phyloP scores from a whole-genome alignment of 2,888 invertebrate genomes.

The Lottia gigantea region DNA sequence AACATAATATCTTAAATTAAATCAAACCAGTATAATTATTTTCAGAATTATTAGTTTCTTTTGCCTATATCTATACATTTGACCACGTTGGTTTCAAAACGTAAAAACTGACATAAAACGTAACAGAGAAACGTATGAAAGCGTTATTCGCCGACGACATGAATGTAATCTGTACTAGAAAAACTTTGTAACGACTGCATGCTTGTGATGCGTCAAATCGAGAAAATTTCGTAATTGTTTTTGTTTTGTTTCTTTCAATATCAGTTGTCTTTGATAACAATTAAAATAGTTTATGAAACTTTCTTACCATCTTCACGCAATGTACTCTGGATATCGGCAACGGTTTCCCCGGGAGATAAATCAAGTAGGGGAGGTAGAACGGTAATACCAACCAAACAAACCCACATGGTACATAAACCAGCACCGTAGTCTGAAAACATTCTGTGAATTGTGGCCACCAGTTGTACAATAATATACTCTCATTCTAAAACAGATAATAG shows the following conservation, averaged over 20 bases:
- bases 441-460: slow-evolving; percentile 78
- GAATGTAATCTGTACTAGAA: too few relatives aligned
- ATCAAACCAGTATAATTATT: too few relatives aligned
- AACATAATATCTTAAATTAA: background rate
- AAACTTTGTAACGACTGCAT: too few relatives aligned
- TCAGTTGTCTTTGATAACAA: too few relatives aligned
- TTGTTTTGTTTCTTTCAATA: background rate
- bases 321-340: slow-evolving; percentile 40
- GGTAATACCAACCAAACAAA: slow-evolving; percentile 83
- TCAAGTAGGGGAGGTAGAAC: slow-evolving; percentile 66
- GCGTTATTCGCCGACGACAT: too few relatives aligned
- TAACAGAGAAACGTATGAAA: too few relatives aligned
- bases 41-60: too few relatives aligned
- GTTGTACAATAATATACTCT: slow-evolving; percentile 11
- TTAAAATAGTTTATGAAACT: background rate
- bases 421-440: slow-evolving; percentile 90
- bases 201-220: too few relatives aligned
- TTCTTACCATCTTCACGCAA: slow-evolving; percentile 54
- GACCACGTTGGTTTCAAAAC: too few relatives aligned
- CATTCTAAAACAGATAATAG: slow-evolving; percentile 8
- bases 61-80: too few relatives aligned
- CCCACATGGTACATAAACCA: slow-evolving; percentile 87
- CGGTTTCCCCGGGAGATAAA: slow-evolving; percentile 23
- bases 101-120: too few relatives aligned
- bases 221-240: too few relatives aligned